phyloP scores from a whole-genome alignment of 2,113 vertebrate species.

The Eurystomus gularis region DNA sequence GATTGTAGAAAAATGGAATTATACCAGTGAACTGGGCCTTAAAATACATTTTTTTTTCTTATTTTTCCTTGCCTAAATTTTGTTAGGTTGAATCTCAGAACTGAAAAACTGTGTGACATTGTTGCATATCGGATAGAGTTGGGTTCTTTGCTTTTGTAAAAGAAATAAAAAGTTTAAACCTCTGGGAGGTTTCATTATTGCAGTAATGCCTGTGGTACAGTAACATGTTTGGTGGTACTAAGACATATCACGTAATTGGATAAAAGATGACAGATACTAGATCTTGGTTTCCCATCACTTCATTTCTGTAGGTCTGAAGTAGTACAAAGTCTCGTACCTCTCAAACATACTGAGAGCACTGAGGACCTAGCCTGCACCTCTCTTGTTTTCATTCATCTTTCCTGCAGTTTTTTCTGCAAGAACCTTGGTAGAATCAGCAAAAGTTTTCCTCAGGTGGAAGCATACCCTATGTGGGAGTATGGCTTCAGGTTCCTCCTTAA shows the following conservation, averaged over 20 bases:
- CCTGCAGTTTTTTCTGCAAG: not conserved
- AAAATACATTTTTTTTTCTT: not conserved
- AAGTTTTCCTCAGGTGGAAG: not conserved
- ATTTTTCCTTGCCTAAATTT: not conserved
- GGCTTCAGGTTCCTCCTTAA: not conserved
- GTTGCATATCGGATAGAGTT: not conserved
- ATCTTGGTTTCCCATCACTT: not conserved
- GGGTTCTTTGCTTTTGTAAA: not conserved
- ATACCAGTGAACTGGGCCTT: not conserved
- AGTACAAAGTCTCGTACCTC: not conserved
- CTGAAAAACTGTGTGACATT: fast-evolving
- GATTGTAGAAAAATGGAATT: not conserved
- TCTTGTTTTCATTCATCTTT: not conserved
- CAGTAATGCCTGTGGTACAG: not conserved
- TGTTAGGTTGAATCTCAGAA: not conserved
- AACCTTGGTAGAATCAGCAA: not conserved
- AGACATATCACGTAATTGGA: not conserved
- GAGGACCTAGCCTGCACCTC: fast-evolving
- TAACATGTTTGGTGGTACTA: not conserved
- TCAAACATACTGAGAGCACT: not conserved
- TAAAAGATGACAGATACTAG: not conserved
- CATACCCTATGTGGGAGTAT: fast-evolving
- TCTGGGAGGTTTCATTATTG: not conserved
- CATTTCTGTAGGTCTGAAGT: not conserved
- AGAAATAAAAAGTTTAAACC: not conserved